Conservation (phyloP, 1,140 invertebrate genomes). For the Diabrotica undecimpunctata region DNA sequence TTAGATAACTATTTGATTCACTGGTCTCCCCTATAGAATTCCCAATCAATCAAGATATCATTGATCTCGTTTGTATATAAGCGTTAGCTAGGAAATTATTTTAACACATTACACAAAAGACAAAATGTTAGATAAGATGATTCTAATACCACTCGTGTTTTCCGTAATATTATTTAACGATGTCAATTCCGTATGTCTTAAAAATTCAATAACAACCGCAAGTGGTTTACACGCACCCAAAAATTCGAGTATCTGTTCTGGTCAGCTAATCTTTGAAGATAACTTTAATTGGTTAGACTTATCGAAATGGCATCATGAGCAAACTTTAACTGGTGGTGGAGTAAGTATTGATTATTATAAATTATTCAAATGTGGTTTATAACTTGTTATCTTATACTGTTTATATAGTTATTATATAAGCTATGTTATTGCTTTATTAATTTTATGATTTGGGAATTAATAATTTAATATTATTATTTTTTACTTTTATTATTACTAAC, state of each 20-base stretch:
- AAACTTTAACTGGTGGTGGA: constrained; percentile 63
- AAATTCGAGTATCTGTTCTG: constrained; percentile 44
- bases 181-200: too few relatives aligned
- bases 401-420: not conserved
- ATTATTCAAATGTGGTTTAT: not conserved
- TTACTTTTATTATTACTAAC: too few relatives aligned
- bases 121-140: too few relatives aligned
- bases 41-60: too few relatives aligned
- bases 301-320: constrained; percentile 64
- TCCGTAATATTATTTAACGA: too few relatives aligned
- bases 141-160: too few relatives aligned
- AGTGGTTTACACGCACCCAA: constrained; percentile 49
- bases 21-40: too few relatives aligned
- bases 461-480: too few relatives aligned
- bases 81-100: too few relatives aligned
- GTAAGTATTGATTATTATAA: constrained; percentile 47
- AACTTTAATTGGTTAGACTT: constrained; percentile 60
- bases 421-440: not conserved
- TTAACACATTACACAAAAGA: too few relatives aligned
- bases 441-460: constrained; percentile 4
- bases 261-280: constrained; percentile 62
- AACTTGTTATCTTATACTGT: not conserved
- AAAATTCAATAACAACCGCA: constrained; percentile 42
- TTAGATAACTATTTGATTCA: too few relatives aligned
- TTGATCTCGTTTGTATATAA: too few relatives aligned